Percentiles rank a stretch among this genome's conserved stretches.
Conservation (phyloP, 1,140 invertebrate species). For the Tetranychus urticae region DNA sequence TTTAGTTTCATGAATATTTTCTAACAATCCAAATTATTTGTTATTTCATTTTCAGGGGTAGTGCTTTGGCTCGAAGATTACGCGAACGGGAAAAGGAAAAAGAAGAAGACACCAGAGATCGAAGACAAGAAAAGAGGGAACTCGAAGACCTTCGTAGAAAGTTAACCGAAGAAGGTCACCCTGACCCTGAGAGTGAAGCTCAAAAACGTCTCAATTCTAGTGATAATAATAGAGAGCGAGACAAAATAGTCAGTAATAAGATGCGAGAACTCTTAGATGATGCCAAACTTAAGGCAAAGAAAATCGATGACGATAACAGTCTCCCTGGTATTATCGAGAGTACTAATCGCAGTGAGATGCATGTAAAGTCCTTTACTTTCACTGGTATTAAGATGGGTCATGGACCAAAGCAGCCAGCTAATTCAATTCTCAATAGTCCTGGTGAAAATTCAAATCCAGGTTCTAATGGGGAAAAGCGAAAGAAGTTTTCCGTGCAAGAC, state of each 20-base stretch:
- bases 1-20: no score
- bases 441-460: not conserved
- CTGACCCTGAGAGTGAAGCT: slow-evolving; percentile 57
- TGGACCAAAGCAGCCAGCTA: not conserved
- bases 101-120: slow-evolving; percentile 63
- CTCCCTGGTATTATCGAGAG: not conserved
- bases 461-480: slow-evolving; percentile 25
- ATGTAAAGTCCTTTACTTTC: slow-evolving; percentile 8
- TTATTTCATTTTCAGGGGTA: slow-evolving; percentile 32
- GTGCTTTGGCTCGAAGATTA: slow-evolving; percentile 59
- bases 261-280: slow-evolving; percentile 4
- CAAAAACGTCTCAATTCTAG: slow-evolving; percentile 21
- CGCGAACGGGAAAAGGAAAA: slow-evolving; percentile 74
- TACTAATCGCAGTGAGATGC: not conserved
- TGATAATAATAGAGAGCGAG: not conserved
- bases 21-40: not conserved
- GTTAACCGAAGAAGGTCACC: slow-evolving; percentile 49
- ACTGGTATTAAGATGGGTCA: slow-evolving; percentile 1
- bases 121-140: slow-evolving; percentile 70
- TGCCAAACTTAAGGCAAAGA: not conserved
- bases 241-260: slow-evolving; percentile 1
- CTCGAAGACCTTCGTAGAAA: slow-evolving; percentile 62
- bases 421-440: not conserved
- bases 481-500: slow-evolving; percentile 56
- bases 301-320: not conserved